These are phyloP conservation scores for Globicephala melas DNA, from an alignment of 2,113 vertebrate genomes.

Conservation along the genomic window DNA sequence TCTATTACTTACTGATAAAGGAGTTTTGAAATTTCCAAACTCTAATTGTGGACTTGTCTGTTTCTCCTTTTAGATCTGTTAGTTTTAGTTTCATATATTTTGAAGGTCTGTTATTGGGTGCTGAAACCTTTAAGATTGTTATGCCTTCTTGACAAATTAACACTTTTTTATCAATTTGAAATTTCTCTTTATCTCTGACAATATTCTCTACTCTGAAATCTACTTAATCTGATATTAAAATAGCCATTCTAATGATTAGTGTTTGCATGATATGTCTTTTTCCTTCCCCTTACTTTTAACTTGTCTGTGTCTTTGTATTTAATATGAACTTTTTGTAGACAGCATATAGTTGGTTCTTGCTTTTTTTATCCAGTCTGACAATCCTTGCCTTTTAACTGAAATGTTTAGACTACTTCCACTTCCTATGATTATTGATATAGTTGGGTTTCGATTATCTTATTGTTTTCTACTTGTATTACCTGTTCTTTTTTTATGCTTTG, in stretches of 20 bases:
- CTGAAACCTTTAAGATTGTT: neutral
- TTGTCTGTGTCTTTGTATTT: neutral
- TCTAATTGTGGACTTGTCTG: neutral
- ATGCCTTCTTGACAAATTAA: neutral
- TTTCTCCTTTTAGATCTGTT: neutral
- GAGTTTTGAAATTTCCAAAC: neutral
- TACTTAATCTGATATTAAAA: neutral
- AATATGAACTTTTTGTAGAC: neutral
- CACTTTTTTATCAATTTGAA: neutral
- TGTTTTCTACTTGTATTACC: neutral
- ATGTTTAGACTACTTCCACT: neutral
- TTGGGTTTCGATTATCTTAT: neutral
- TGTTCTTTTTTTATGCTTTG: neutral
- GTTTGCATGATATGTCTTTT: neutral
- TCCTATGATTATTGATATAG: neutral
- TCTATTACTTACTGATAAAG: neutral
- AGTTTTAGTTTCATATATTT: neutral
- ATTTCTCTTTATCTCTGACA: neutral
- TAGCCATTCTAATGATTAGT: neutral
- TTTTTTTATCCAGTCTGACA: neutral
- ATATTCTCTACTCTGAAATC: constrained; percentile 18
- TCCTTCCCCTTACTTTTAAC: neutral
- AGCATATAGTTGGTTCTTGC: neutral
- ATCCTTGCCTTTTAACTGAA: neutral
- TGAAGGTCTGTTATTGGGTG: neutral